These are phyloP conservation scores for Cyanoramphus novaezelandiae DNA, from an alignment of 2,113 vertebrate genomes.

Conservation along the genomic window DNA sequence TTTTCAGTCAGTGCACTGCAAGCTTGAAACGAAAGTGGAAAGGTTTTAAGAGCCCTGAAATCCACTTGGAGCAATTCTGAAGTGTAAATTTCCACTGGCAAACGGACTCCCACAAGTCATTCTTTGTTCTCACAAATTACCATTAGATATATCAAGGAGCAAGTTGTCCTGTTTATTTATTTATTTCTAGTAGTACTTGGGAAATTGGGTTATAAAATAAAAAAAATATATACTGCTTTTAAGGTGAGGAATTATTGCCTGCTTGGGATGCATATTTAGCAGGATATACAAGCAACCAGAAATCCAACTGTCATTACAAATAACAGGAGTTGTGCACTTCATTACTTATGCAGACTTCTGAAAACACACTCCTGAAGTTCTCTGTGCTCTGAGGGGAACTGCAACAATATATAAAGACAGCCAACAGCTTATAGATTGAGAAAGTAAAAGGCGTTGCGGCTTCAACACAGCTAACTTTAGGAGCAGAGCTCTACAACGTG, in stretches of 20 bases:
- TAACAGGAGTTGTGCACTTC: neutral
- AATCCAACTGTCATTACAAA: neutral
- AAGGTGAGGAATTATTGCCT: neutral
- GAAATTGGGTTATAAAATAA: neutral
- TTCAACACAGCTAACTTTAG: neutral
- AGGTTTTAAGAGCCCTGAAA: constrained; percentile 23
- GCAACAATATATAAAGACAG: neutral
- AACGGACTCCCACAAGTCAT: neutral
- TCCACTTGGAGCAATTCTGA: neutral
- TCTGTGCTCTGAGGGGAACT: neutral
- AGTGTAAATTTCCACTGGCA: constrained; percentile 66
- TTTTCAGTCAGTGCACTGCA: constrained; percentile 4
- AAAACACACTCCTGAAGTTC: neutral
- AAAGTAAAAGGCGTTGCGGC: neutral
- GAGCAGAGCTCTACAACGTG: neutral
- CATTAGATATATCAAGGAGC: constrained; percentile 12
- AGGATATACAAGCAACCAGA: neutral
- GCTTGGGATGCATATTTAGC: neutral
- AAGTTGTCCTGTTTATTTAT: constrained; percentile 18
- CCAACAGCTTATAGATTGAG: neutral
- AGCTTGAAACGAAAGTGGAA: constrained; percentile 32
- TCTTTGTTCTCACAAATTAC: constrained; percentile 44
- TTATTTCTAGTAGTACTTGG: constrained; percentile 3
- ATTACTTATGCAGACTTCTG: neutral
- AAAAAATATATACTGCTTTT: neutral